Evolutionary conservation across 2,888 invertebrate species (phyloP).

Genomic region (Mamestra brassicae): DNA sequence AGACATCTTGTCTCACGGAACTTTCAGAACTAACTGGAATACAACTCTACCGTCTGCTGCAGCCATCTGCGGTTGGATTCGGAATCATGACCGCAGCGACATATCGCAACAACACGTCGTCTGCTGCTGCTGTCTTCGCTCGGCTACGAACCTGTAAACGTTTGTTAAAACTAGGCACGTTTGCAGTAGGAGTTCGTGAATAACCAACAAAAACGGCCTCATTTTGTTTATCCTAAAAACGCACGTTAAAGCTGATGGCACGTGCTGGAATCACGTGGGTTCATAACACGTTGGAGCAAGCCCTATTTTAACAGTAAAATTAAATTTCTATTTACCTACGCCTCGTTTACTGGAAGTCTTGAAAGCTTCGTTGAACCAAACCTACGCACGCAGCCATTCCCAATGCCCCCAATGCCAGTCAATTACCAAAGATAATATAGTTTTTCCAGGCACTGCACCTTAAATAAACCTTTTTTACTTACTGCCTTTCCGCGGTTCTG

Average conservation of each 20-base stretch:
- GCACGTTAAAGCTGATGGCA: conserved; percentile 72
- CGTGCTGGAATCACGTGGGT: conserved; percentile 74
- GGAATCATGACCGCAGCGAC: no score
- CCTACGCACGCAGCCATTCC: neutral
- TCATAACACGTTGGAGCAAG: conserved; percentile 56
- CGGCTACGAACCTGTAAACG: neutral
- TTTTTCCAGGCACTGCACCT: neutral
- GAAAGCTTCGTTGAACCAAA: conserved; percentile 19
- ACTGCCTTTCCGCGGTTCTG: neutral
- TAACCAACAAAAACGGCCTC: conserved; percentile 65
- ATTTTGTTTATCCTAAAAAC: conserved; percentile 69
- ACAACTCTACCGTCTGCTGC: no score
- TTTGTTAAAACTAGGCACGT: conserved; percentile 55
- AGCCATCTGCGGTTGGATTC: no score
- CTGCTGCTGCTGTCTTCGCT: no score
- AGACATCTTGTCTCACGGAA: no score
- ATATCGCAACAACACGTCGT: no score
- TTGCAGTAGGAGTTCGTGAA: conserved; percentile 66
- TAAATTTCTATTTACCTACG: conserved; percentile 20
- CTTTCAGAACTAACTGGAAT: no score
- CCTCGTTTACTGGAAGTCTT: conserved; percentile 17
- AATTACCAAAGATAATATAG: neutral
- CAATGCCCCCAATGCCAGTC: neutral
- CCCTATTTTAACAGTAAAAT: conserved; percentile 27
- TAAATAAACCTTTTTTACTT: neutral